Evolutionary conservation across 2,113 vertebrate species (phyloP), one percentile per base, ranked within the genome.

Genomic region (Salvator merianae): DNA sequence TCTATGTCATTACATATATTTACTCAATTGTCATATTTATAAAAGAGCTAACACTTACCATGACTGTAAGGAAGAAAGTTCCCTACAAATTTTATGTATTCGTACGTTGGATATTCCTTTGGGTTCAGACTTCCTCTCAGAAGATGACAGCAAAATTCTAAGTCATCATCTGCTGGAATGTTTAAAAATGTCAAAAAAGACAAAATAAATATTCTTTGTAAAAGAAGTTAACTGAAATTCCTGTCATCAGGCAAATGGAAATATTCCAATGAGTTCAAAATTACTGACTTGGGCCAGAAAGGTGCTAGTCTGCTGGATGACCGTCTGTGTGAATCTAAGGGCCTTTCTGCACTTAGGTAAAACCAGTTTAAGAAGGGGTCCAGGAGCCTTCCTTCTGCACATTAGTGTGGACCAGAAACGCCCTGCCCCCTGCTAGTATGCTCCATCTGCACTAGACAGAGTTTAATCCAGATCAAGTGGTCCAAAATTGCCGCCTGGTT

Each of bases 91-190:
- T 96, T 96, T 94, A 97, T 96, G 93, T 97, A 97, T 96, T 97
- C 97, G 84, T 97, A 97, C 81, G 96, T 97, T 93, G 96, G 96
- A 94, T 95, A 96, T 94, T 97, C 96, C 95, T 97, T 96, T 94
- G 94, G 95, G 91, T 97, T 96, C 95, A 97, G 94, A 95, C 95
- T 96, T 93, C 96, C 96, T 95, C 96, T 95, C 92, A 97, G 95
- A 95, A 97, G 96, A 94, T 97, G 97, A 93, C 97, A 97, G 93
- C 96, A 97, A 95, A 97, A 97, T 94, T 96, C 97, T 93, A 97
- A 92, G 92, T 95, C 95, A 92, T 95, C 96, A 91, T 96, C 95
- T 94, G 96, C 97, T 97, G 91, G 89, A 94, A 91, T 91, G 63
- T 94, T 90, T 86, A 88, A 93, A 76, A 83, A 65, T 53, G 86